These are phyloP conservation scores for Leucophenga varia DNA, from an alignment of 1,140 invertebrate species.

Conservation along the genomic window DNA sequence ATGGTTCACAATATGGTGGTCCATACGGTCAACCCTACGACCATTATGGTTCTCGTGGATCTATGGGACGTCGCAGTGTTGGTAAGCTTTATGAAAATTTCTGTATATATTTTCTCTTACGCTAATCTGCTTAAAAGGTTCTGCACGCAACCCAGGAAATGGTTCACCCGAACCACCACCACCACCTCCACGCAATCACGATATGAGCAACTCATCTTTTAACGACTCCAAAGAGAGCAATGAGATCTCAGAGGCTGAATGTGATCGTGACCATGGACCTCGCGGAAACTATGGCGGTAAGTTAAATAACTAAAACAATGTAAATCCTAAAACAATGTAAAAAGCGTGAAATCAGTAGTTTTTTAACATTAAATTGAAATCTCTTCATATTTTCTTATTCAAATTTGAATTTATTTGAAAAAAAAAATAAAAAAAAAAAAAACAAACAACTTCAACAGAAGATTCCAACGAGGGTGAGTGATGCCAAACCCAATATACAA, in stretches of 20 bases:
- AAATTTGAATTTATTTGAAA: slow-evolving; percentile 26
- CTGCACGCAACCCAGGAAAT: slow-evolving; percentile 67
- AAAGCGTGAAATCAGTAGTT: slow-evolving; percentile 16
- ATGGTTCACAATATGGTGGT: slow-evolving; percentile 79
- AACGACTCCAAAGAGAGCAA: slow-evolving; percentile 91
- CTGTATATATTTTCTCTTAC: background rate
- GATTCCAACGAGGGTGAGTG: slow-evolving; percentile 55
- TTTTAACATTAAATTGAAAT: slow-evolving; percentile 19
- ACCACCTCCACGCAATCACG: slow-evolving; percentile 73
- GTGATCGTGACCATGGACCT: slow-evolving; percentile 79
- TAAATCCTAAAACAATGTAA: background rate
- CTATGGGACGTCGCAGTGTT: slow-evolving; percentile 69
- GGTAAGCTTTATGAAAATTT: slow-evolving; percentile 34
- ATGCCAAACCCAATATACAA: background rate
- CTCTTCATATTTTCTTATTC: no score
- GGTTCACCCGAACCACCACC: slow-evolving; percentile 80
- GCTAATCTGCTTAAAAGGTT: slow-evolving; percentile 57
- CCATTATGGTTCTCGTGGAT: slow-evolving; percentile 81
- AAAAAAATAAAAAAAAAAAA: slow-evolving; percentile 14
- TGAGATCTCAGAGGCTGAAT: slow-evolving; percentile 90
- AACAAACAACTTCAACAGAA: slow-evolving; percentile 35
- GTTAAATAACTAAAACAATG: slow-evolving; percentile 32
- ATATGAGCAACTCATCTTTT: slow-evolving; percentile 73
- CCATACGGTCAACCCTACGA: slow-evolving; percentile 80
- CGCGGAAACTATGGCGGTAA: slow-evolving; percentile 72